These are phyloP conservation scores for Notarius lentiginosus DNA, from an alignment of 2,113 vertebrate species.

Conservation along the genomic window DNA sequence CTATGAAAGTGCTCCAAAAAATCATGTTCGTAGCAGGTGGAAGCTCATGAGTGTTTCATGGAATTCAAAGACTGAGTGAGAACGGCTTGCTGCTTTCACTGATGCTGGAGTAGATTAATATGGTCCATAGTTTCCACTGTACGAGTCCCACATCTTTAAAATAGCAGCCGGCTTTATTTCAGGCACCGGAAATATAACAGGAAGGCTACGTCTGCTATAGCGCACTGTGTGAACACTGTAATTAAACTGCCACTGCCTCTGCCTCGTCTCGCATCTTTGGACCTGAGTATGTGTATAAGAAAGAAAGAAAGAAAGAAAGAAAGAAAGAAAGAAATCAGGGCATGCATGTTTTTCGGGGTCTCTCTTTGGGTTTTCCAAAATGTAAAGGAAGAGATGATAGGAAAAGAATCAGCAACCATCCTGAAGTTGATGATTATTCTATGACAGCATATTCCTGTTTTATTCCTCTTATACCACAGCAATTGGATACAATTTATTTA, in stretches of 20 bases:
- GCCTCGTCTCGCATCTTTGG: slow-evolving; percentile 6
- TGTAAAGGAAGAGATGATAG: neutral
- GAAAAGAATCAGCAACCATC: neutral
- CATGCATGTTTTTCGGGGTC: neutral
- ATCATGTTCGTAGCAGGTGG: neutral
- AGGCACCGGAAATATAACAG: slow-evolving; percentile 35
- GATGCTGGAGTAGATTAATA: slow-evolving; percentile 7
- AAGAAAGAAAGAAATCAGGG: neutral
- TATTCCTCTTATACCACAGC: no score
- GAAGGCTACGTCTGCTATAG: slow-evolving; percentile 29
- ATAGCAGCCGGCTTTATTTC: slow-evolving; percentile 48
- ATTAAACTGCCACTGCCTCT: slow-evolving; percentile 54
- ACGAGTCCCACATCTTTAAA: slow-evolving; percentile 27
- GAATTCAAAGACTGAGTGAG: slow-evolving; percentile 2
- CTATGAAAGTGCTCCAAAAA: slow-evolving; percentile 19
- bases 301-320: neutral
- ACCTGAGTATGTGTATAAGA: slow-evolving; percentile 21
- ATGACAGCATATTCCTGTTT: neutral
- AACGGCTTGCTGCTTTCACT: neutral
- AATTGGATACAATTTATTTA: neutral
- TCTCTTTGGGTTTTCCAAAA: neutral
- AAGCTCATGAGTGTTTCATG: neutral
- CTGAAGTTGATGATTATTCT: neutral
- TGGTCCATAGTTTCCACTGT: slow-evolving; percentile 20
- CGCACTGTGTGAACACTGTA: slow-evolving; percentile 53